These are phyloP conservation scores for Turritopsis dohrnii DNA, from an alignment of 30 jellyfish, hydroid and myxozoan genomes.

Conservation along the genomic window DNA sequence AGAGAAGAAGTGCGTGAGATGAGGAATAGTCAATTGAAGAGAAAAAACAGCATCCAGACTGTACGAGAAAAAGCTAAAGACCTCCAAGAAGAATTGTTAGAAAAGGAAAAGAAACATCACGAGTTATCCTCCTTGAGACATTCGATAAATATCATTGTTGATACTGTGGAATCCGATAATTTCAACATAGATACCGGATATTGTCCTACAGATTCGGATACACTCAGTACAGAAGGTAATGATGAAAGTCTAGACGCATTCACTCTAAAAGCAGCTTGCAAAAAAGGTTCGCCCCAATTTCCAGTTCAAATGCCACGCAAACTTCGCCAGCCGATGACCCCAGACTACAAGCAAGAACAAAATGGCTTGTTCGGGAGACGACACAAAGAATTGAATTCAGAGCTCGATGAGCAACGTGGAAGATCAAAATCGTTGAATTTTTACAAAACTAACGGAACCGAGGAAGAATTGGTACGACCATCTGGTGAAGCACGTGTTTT, in stretches of 20 bases:
- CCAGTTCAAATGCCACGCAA: background rate
- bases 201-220: slow-evolving; percentile 25
- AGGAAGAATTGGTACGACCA: background rate
- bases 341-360: slow-evolving; percentile 12
- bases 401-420: background rate
- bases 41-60: slow-evolving; percentile 10
- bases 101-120: background rate
- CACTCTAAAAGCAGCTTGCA: slow-evolving; percentile 9
- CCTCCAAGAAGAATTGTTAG: background rate
- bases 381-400: background rate
- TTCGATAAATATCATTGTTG: slow-evolving; percentile 14
- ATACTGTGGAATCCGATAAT: slow-evolving; percentile 15
- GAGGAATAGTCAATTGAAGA: background rate
- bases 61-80: slow-evolving; percentile 19
- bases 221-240: background rate
- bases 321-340: background rate
- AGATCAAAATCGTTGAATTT: background rate
- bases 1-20: slow-evolving; percentile 8
- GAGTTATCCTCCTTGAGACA: slow-evolving; percentile 2
- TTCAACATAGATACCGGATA: slow-evolving; percentile 12
- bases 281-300: background rate
- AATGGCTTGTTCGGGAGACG: slow-evolving; percentile 6
- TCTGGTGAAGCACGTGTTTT: background rate
- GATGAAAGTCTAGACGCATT: slow-evolving; percentile 15
- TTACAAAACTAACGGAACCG: background rate